Evolutionary conservation across 1,140 invertebrate genomes (phyloP).

Genomic region (Tribolium madens): DNA sequence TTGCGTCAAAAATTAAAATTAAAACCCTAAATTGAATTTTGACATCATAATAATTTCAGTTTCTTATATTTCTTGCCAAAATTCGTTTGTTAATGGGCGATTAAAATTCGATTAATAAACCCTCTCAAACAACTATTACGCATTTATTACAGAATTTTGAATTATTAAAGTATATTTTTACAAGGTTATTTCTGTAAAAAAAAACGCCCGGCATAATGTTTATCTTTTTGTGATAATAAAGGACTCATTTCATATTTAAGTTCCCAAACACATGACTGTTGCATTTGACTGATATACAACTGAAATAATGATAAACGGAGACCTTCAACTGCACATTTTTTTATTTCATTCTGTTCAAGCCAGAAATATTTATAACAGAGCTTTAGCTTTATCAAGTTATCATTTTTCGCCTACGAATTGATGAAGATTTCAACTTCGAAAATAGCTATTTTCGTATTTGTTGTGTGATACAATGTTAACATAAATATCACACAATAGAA

Average conservation of each 20-base stretch:
- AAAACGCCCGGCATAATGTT: background rate
- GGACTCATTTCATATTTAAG: background rate
- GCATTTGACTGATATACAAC: background rate
- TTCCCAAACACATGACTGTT: background rate
- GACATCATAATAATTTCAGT: too few species aligned
- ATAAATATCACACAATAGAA: background rate
- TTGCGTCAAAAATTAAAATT: constrained; percentile 22
- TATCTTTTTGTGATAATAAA: background rate
- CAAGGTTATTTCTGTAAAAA: background rate
- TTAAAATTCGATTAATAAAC: too few species aligned
- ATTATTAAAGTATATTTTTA: too few species aligned
- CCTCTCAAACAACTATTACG: too few species aligned
- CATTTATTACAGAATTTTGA: too few species aligned
- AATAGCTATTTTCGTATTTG: background rate
- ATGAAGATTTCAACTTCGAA: too few species aligned
- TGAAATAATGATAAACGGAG: background rate
- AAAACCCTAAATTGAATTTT: too few species aligned
- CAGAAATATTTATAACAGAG: too few species aligned
- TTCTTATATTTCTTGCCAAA: too few species aligned
- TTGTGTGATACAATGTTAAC: background rate
- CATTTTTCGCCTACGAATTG: too few species aligned
- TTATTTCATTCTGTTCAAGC: background rate
- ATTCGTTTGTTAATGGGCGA: too few species aligned
- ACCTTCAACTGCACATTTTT: background rate
- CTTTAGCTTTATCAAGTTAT: too few species aligned